phyloP scores from a whole-genome alignment of 2,113 vertebrate species.

The Barnardius zonarius region DNA sequence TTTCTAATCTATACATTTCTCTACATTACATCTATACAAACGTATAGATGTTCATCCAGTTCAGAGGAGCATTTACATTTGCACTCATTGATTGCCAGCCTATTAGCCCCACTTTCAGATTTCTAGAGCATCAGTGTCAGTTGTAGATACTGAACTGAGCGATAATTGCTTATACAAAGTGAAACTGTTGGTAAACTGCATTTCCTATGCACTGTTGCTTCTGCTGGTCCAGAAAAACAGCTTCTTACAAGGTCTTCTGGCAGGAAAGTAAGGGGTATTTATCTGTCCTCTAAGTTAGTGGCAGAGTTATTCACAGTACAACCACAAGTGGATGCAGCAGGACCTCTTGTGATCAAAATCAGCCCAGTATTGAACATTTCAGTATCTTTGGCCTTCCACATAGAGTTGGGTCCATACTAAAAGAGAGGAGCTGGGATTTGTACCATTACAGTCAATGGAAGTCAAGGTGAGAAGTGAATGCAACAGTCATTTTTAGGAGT shows the following conservation, averaged over 20 bases:
- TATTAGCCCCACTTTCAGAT: neutral
- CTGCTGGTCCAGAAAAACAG: neutral
- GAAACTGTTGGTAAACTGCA: neutral
- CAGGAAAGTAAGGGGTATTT: neutral
- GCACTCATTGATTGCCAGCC: neutral
- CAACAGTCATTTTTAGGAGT: neutral
- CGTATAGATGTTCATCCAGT: neutral
- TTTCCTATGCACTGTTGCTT: neutral
- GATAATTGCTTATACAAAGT: neutral
- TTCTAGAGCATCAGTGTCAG: neutral
- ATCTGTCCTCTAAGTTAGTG: neutral
- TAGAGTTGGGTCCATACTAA: neutral
- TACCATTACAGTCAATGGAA: fast-evolving
- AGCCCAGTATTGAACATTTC: neutral
- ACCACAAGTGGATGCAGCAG: neutral
- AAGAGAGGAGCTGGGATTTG: neutral
- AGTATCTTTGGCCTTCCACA: neutral
- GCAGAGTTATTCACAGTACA: neutral
- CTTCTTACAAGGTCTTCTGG: neutral
- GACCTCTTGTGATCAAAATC: neutral
- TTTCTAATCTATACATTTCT: neutral
- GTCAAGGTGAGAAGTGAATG: neutral
- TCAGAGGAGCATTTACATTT: neutral
- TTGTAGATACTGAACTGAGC: neutral
- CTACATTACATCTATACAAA: neutral